Base-by-base conservation (phyloP, 2,113 vertebrate genomes). In the Machaerirhynchus nigripectus region DNA sequence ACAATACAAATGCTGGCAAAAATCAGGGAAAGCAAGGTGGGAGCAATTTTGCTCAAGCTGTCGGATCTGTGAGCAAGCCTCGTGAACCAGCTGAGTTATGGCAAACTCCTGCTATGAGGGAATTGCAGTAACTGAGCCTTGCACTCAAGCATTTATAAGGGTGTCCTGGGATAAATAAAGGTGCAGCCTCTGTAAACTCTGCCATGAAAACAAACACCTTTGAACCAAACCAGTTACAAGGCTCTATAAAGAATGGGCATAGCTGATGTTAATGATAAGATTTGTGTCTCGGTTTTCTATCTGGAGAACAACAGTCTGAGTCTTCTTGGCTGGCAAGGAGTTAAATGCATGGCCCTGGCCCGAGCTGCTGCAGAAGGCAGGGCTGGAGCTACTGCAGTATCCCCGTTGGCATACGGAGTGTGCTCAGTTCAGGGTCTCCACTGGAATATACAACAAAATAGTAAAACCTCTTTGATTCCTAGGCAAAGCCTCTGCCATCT, bases 81-180 rank as follows among this genome's bases (percentile, higher is more conserved):
- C 2, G 4, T 92, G 96, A 93, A 88, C 92, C 76, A 75, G 76
- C 88, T 96, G 90, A 96, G 86, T 96, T 96, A 90, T 61, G 86
- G 93, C 76, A 71, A 88, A 93, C 83, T 82, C 82, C 82, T 63
- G 68, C 95, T 93, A 84, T 7, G 79, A 88, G 93, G 76, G 84
- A 88, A 96, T 52, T 96, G 93, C 93, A 78, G 88, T 93, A 96
- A 92, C 82, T 81, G 92, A 96, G 92, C 90, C 96, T 96, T 93
- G 88, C 80, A 87, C 88, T 95, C 96, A 33, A 74, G 49, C 83
- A 40, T 92, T 95, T 93, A 84, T 93, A 87, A 89, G 83, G 60
- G 79, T 90, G 85, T 95, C 95, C 79, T 93, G 93, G 90, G 92
- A 94, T 96, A 93, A 95, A 96, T 95, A 94, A 97, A 96, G 90